Conservation (phyloP, 2,113 vertebrate species). For the Geococcyx californianus region DNA sequence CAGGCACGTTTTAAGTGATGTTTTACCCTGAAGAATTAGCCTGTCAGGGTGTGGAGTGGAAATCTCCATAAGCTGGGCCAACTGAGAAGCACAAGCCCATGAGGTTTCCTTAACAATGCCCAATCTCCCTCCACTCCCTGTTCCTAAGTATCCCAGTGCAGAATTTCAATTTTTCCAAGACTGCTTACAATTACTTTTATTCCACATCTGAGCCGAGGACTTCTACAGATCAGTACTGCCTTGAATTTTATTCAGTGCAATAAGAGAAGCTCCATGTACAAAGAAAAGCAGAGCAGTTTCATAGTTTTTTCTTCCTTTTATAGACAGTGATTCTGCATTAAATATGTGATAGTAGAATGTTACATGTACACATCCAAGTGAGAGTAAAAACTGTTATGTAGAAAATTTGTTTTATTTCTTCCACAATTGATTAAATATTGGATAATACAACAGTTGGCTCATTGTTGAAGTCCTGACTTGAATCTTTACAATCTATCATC, state of each 20-base stretch:
- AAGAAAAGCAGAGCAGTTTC: neutral
- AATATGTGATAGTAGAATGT: neutral
- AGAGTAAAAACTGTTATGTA: neutral
- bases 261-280: neutral
- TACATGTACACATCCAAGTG: neutral
- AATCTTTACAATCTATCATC: neutral
- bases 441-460: neutral
- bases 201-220: neutral
- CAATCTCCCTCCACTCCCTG: neutral
- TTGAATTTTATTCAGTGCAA: neutral
- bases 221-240: neutral
- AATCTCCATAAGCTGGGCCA: neutral
- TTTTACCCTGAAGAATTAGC: neutral
- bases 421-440: neutral
- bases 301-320: constrained; percentile 10
- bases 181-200: neutral
- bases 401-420: constrained; percentile 6
- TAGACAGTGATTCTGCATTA: neutral
- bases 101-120: neutral
- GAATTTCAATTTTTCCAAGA: neutral
- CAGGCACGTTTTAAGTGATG: too few species aligned
- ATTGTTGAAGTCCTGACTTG: neutral
- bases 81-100: neutral
- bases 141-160: neutral
- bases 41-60: neutral